Evolutionary conservation across 2,888 invertebrate genomes (phyloP), one percentile per base, ranked within the genome.

Genomic region (Heliothis peltigera): DNA sequence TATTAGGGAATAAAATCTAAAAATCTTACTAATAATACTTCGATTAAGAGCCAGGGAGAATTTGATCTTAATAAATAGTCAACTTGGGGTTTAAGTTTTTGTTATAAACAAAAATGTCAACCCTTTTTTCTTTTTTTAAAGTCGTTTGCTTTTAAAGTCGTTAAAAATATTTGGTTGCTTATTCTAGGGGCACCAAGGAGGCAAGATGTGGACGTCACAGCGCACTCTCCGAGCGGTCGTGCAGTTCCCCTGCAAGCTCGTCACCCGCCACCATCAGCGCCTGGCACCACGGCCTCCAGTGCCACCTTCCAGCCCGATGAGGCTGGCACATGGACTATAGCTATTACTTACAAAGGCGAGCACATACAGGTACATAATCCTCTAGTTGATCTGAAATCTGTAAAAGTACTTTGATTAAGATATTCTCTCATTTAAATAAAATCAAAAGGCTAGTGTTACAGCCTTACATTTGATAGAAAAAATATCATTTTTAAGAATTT

Each of bases 261-360:
- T 0, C 94, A 94, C 88, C 98, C 98, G 0, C 97, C 98, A n/a
- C 97, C 97, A 47, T 97, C 97, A 72, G 96, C 97, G n/a, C 97
- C 97, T 49, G 98, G 98, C 61, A 98, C 98, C 58, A 99, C 95
- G 0, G 94, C 94, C 28, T 95, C 98, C 87, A 98, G 98, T 79
- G 99, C 99, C 76, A 99, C 98, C 83, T 99, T 99, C 91, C 98
- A 99, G 87, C 99, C 99, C 0, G 98, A 98, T 82, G 99, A 99
- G 94, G 98, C 98, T 43, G 99, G 99, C 63, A 98, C 98, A 85
- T 99, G 99, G 99, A 97, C 98, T 82, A 99, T 99, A 62, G 98
- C 98, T 75, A 99, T 99, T 75, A 97, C 98, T 35, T 99, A 99
- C 90, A 98, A 99, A 87, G 98, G 98, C 35, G 97, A 98, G 83